phyloP scores from a whole-genome alignment of 2,797 vertebrate genomes.

The Thripadectes ignobilis region DNA sequence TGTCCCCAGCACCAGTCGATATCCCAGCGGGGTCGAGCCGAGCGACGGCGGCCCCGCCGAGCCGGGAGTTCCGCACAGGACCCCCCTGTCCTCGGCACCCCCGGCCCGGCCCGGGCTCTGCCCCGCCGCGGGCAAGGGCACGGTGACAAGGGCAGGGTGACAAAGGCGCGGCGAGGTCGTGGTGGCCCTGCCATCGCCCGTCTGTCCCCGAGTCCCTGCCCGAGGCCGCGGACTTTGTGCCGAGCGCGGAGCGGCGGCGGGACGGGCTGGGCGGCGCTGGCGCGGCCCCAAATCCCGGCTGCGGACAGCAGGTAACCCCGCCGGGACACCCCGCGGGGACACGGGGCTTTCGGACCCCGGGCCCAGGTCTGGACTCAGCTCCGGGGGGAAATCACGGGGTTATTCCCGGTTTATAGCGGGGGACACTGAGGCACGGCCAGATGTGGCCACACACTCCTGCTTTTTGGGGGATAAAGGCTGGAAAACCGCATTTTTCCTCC shows the following conservation, averaged over 20 bases:
- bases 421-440: not conserved
- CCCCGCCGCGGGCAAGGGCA: not conserved
- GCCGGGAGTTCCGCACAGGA: fast-evolving
- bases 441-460: fast-evolving
- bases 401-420: not conserved
- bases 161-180: not conserved
- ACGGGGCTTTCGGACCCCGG: too few relatives aligned
- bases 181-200: not conserved
- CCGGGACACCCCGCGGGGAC: not conserved
- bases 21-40: not conserved
- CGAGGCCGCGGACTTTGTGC: conserved; percentile 5
- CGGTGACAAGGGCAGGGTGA: not conserved
- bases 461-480: not conserved
- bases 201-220: not conserved
- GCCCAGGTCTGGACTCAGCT: not conserved
- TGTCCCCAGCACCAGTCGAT: conserved; percentile 35
- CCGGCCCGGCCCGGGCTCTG: not conserved
- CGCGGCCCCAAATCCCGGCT: not conserved
- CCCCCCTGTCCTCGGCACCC: not conserved
- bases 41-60: not conserved
- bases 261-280: not conserved
- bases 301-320: not conserved
- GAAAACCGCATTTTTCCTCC: not conserved
- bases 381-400: fast-evolving
- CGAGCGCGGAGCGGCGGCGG: not conserved